These are phyloP conservation scores for Panulirus ornatus DNA, from an alignment of 1,140 invertebrate species.

Conservation along the genomic window DNA sequence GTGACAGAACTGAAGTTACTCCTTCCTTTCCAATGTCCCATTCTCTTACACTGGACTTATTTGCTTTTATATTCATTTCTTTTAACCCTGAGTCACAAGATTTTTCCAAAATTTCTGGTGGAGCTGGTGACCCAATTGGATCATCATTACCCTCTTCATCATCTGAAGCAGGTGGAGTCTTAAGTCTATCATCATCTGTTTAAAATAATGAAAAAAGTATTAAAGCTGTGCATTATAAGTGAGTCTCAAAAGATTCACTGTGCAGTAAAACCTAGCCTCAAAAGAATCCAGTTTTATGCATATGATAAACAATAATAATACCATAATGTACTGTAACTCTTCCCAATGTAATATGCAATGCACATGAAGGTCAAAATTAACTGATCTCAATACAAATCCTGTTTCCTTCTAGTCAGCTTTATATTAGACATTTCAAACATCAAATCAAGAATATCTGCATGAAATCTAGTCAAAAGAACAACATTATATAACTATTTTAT, in stretches of 20 bases:
- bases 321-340: neutral
- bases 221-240: neutral
- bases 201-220: neutral
- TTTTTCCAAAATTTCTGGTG: slow-evolving; percentile 2
- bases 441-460: too few species aligned
- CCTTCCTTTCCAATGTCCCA: slow-evolving; percentile 75
- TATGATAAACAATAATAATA: neutral
- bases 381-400: too few species aligned
- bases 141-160: slow-evolving; percentile 74
- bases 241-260: neutral
- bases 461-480: too few species aligned
- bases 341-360: too few species aligned
- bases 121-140: slow-evolving; percentile 45
- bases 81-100: slow-evolving; percentile 34
- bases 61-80: slow-evolving; percentile 51
- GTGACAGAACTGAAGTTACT: slow-evolving; percentile 46
- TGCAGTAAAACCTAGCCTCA: neutral
- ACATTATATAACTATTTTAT: too few species aligned
- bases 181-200: slow-evolving; percentile 78
- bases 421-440: too few species aligned
- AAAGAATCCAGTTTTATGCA: neutral
- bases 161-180: slow-evolving; percentile 77
- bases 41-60: slow-evolving; percentile 35
- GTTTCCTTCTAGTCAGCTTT: too few species aligned
- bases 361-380: too few species aligned